These are phyloP conservation scores for Lethenteron camtschaticum DNA, from an alignment of 2,113 vertebrate species.

Conservation along the genomic window DNA sequence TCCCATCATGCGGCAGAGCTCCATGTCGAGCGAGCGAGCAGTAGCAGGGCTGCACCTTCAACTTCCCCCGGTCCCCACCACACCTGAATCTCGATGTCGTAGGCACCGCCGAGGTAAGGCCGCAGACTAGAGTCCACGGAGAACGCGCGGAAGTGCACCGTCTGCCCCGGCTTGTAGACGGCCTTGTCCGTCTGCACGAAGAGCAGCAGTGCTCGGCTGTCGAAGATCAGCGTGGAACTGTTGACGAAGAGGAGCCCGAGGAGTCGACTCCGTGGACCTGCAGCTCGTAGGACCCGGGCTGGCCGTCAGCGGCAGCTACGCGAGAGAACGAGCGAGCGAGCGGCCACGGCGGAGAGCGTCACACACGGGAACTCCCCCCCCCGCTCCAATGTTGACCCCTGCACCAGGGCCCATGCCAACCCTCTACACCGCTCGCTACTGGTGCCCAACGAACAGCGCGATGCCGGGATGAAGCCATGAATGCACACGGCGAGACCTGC, in stretches of 20 bases:
- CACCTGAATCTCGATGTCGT: not conserved
- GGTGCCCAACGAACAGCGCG: too few species aligned
- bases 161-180: conserved; percentile 1
- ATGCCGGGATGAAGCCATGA: too few species aligned
- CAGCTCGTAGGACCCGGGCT: not conserved
- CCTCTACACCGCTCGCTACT: too few species aligned
- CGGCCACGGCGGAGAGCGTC: too few species aligned
- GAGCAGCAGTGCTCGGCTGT: not conserved
- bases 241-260: not conserved
- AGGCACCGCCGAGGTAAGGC: not conserved
- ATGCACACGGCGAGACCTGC: too few species aligned
- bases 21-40: not conserved
- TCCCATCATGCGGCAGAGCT: not conserved
- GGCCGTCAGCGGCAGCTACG: not conserved
- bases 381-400: too few species aligned
- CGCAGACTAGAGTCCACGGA: not conserved
- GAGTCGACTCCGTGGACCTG: not conserved
- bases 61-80: not conserved
- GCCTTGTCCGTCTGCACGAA: conserved; percentile 5
- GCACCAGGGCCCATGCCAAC: too few species aligned
- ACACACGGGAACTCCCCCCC: too few species aligned
- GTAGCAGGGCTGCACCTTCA: not conserved
- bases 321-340: not conserved
- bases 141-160: conserved; percentile 1
- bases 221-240: not conserved